Base-by-base conservation (phyloP, 2,797 vertebrate genomes). In the Falco berigora region DNA sequence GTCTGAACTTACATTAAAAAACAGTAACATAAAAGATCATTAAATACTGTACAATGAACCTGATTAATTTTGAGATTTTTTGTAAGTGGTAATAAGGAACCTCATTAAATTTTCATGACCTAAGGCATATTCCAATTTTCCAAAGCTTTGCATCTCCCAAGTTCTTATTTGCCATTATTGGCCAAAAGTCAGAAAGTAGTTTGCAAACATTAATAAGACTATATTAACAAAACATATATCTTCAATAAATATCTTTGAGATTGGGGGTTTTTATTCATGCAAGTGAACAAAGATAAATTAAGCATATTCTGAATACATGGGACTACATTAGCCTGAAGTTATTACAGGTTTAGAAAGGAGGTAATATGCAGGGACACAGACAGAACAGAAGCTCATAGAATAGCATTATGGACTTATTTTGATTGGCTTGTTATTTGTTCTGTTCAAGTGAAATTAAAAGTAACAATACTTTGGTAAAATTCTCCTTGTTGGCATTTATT, bases 191-290 rank as follows among this genome's bases (percentile, higher is more conserved):
- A 68, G 61, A 63, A 73, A 87, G 36, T 84, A 49, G 71, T 90
- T 90, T 77, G 52, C 46, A 59, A 64, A 68, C 20, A 55, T 67
- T 63, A 46, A 12, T 52, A 79, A 80, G 59, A 49, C 69, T 40
- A 63, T 52, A 49, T 46, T 59, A 46, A 47, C 32, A 59, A 84
- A 76, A 42, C 23, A 30, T 50, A 52, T 23, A 36, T 80, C 38
- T 83, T 71, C 55, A 85, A 55, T 42, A 74, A 63, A 55, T 59
- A 32, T 53, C 10, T 81, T 76, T 84, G 32, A 87, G 49, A 76
- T 17, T 22, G 14, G 2, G 0, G 0, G 8, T 66, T 40, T 80
- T 86, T 71, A 71, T 66, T 71, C 52, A 71, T 0, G 4, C 28
- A 61, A 50, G 10, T 62, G 74, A 87, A 86, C 64, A 61, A 46